phyloP scores from a whole-genome alignment of 2,113 vertebrate species.

The Lophochroa leadbeateri region DNA sequence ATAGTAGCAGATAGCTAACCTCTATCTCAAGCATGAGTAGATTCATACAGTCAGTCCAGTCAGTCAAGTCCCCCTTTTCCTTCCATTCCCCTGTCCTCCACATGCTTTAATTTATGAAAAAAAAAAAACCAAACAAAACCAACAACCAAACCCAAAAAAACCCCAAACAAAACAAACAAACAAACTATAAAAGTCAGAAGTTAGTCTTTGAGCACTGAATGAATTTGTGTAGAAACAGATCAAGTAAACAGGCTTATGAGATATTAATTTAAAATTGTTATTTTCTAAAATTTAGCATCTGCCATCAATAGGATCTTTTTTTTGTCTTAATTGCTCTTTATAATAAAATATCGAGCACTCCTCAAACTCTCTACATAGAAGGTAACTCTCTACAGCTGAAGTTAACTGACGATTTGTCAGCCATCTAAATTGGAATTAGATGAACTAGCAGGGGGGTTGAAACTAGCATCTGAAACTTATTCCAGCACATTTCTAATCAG shows the following conservation, averaged over 20 bases:
- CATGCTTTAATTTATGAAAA: background rate
- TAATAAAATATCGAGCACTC: background rate
- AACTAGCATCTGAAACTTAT: no score
- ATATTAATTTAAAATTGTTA: background rate
- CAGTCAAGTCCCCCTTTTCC: background rate
- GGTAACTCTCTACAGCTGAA: background rate
- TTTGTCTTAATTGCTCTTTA: background rate
- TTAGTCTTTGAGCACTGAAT: background rate
- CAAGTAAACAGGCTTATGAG: background rate
- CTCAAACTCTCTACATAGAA: background rate
- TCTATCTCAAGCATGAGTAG: background rate
- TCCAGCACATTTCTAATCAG: no score
- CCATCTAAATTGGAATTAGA: background rate
- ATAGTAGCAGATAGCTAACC: background rate
- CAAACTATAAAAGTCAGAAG: background rate
- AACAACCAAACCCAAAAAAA: background rate
- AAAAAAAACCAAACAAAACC: background rate
- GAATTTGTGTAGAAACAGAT: background rate
- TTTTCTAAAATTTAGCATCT: background rate
- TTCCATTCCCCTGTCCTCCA: no score
- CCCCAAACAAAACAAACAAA: background rate
- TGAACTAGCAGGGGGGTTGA: background rate
- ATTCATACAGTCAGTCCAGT: fast-evolving
- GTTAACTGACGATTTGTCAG: background rate
- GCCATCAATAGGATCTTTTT: background rate